Evolutionary conservation across 2,797 vertebrate species (phyloP).

Genomic region (Falco peregrinus): DNA sequence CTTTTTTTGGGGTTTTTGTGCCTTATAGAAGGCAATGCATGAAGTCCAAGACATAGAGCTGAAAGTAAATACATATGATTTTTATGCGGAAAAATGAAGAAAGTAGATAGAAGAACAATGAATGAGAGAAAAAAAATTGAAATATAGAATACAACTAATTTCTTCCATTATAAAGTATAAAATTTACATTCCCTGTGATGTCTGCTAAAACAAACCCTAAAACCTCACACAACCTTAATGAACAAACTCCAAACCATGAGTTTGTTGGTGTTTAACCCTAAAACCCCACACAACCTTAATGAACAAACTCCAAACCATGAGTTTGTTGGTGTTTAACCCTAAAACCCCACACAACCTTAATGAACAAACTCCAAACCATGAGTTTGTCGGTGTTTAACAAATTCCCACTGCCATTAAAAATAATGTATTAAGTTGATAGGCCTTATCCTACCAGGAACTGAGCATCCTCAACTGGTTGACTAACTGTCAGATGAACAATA

Average conservation of each 20-base stretch:
- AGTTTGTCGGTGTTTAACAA: neutral
- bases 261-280: too few species aligned
- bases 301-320: neutral
- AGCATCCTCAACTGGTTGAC: neutral
- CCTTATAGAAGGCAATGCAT: neutral
- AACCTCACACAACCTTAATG: too few species aligned
- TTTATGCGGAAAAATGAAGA: neutral
- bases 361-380: too few species aligned
- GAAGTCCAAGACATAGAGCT: neutral
- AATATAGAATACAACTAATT: neutral
- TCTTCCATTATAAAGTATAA: neutral
- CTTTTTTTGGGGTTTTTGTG: neutral
- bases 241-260: too few species aligned
- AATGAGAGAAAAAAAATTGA: neutral
- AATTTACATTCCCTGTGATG: neutral
- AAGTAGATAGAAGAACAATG: neutral
- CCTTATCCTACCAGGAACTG: neutral
- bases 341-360: too few species aligned
- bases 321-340: neutral
- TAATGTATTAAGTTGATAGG: neutral
- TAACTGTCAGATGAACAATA: neutral
- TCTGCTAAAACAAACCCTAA: neutral
- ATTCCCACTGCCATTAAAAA: neutral
- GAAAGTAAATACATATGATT: neutral
- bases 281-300: too few species aligned